phyloP scores from a whole-genome alignment of 1,140 invertebrate species.

The Papilio aristodemus region DNA sequence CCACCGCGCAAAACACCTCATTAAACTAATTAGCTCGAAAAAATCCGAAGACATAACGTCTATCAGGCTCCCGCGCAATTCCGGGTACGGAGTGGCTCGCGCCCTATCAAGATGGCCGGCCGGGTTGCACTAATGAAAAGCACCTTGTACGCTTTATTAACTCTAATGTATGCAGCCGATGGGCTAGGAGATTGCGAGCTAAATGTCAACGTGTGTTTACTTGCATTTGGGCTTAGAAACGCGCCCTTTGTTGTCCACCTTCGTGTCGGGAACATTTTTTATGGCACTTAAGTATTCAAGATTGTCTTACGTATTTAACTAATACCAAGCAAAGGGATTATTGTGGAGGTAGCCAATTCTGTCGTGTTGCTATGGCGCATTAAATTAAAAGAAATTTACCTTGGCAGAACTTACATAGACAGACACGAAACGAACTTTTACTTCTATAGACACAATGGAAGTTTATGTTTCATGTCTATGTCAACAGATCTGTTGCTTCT shows the following conservation, averaged over 20 bases:
- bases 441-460: too few species aligned
- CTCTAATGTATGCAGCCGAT: constrained; percentile 72
- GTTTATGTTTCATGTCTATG: too few species aligned
- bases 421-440: too few species aligned
- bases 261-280: constrained; percentile 5
- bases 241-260: constrained; percentile 24
- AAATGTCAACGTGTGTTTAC: constrained; percentile 61
- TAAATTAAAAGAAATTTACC: too few species aligned
- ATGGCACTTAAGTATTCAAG: constrained; percentile 16
- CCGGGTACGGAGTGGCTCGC: constrained; percentile 49
- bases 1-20: constrained; percentile 54
- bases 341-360: not conserved
- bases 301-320: not conserved
- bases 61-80: constrained; percentile 53
- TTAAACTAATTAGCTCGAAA: constrained; percentile 71
- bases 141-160: constrained; percentile 70
- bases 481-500: too few species aligned
- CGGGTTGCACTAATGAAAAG: constrained; percentile 62
- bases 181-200: constrained; percentile 59
- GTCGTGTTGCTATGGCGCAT: not conserved
- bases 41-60: constrained; percentile 58
- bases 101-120: constrained; percentile 61
- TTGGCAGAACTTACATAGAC: too few species aligned
- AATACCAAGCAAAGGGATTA: not conserved
- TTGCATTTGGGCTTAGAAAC: constrained; percentile 36